These are phyloP conservation scores for Acipenser oxyrinchus DNA, from an alignment of 2,797 vertebrate genomes.

Conservation along the genomic window DNA sequence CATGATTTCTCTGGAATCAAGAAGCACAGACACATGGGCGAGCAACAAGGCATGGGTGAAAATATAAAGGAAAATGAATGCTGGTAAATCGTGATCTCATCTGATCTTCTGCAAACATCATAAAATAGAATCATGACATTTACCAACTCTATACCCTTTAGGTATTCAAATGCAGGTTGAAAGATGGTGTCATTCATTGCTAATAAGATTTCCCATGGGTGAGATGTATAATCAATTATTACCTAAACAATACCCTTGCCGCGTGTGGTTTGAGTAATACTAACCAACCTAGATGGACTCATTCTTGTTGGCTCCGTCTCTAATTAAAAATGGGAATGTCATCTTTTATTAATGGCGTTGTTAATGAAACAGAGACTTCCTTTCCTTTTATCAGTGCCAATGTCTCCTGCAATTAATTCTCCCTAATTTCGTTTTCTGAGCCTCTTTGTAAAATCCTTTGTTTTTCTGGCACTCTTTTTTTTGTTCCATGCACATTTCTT, in stretches of 20 bases:
- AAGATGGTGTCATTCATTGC: no score
- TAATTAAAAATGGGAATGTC: slow-evolving; percentile 48
- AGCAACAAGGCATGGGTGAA: no score
- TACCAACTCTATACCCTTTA: no score
- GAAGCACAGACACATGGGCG: no score
- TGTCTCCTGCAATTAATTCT: slow-evolving; percentile 47
- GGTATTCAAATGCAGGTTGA: no score
- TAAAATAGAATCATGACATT: no score
- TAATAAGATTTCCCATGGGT: no score
- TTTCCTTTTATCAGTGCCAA: slow-evolving; percentile 42
- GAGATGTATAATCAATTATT: no score
- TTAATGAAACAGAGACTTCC: slow-evolving; percentile 43
- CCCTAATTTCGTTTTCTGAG: slow-evolving; percentile 26
- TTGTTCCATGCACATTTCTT: not conserved
- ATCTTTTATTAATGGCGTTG: slow-evolving; percentile 53
- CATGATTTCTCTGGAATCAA: no score
- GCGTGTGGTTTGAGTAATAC: not conserved
- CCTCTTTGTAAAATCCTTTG: not conserved
- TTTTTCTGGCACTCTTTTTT: not conserved
- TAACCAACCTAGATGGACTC: slow-evolving; percentile 14
- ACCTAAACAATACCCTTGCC: not conserved
- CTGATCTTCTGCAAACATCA: no score
- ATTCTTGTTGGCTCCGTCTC: slow-evolving; percentile 15
- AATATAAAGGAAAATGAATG: no score
- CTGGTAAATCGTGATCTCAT: no score